These are phyloP conservation scores for Cyrtodaria siliqua DNA, from an alignment of 2,888 invertebrate species.

Conservation along the genomic window DNA sequence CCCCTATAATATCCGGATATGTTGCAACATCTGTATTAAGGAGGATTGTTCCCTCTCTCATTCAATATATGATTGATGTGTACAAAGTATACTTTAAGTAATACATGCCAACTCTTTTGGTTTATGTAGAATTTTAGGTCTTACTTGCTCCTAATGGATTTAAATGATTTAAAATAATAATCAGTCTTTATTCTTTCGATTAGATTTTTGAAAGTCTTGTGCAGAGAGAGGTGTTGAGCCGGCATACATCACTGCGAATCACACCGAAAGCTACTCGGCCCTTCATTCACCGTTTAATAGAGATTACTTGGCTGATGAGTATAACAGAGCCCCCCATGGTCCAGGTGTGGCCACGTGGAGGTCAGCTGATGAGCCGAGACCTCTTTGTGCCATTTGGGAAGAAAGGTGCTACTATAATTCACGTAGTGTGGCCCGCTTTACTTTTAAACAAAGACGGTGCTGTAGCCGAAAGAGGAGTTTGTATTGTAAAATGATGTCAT, in stretches of 20 bases:
- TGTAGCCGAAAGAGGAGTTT: conserved; percentile 46
- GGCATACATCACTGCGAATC: conserved; percentile 36
- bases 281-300: conserved; percentile 52
- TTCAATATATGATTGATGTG: too few species aligned
- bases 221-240: conserved; percentile 42
- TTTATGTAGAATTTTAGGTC: too few species aligned
- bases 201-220: conserved; percentile 54
- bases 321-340: conserved; percentile 47
- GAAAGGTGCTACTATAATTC: conserved; percentile 57
- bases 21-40: too few species aligned
- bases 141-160: too few species aligned
- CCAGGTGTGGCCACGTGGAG: conserved; percentile 55
- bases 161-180: too few species aligned
- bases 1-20: too few species aligned
- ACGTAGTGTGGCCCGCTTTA: conserved; percentile 61
- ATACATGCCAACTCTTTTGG: too few species aligned
- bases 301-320: conserved; percentile 56
- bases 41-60: too few species aligned
- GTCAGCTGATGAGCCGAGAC: conserved; percentile 62
- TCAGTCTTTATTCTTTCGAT: conserved; percentile 2
- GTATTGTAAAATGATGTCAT: conserved; percentile 53
- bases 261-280: conserved; percentile 53
- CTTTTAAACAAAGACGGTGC: conserved; percentile 49
- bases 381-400: conserved; percentile 46
- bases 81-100: too few species aligned